A percentile compares a stretch with the other conserved stretches of the same genome.
These are phyloP conservation scores for Aleiodes sp. DNA, from an alignment of 1,140 invertebrate species.

Conservation along the genomic window DNA sequence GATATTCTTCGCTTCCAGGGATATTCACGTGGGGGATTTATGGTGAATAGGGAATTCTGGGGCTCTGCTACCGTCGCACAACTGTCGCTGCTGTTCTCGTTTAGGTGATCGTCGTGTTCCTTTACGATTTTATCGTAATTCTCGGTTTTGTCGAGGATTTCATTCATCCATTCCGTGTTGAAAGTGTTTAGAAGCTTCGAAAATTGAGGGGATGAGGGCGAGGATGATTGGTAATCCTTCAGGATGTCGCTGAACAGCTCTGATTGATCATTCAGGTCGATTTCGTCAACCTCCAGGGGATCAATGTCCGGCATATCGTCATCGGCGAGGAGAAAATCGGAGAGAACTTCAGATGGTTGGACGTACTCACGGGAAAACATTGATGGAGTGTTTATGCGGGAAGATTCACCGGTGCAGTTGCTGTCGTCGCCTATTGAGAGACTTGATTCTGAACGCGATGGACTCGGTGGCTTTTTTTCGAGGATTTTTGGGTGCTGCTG, in stretches of 20 bases:
- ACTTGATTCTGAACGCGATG: constrained; percentile 53
- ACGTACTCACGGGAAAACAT: constrained; percentile 52
- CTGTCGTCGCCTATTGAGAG: constrained; percentile 55
- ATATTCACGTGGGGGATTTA: constrained; percentile 37
- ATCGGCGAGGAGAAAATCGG: constrained; percentile 57
- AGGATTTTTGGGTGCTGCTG: too few relatives aligned
- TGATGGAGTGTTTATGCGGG: constrained; percentile 42
- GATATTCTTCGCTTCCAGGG: constrained; percentile 49
- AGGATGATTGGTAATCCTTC: constrained; percentile 1
- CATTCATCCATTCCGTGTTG: constrained; percentile 43
- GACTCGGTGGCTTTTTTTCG: constrained; percentile 37
- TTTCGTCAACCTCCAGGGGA: constrained; percentile 46
- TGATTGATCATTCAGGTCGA: constrained; percentile 36
- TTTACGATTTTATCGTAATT: constrained; percentile 29
- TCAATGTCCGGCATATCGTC: constrained; percentile 57
- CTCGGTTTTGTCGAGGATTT: constrained; percentile 29
- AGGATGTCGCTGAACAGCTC: constrained; percentile 14
- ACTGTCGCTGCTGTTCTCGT: constrained; percentile 38
- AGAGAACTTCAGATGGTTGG: constrained; percentile 55
- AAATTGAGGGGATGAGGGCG: constrained; percentile 34
- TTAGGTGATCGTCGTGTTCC: constrained; percentile 28
- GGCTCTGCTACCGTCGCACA: constrained; percentile 44
- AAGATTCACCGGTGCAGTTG: constrained; percentile 43
- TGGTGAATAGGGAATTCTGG: constrained; percentile 49
- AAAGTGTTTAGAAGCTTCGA: constrained; percentile 41